These are phyloP conservation scores for Netelia melanura DNA, from an alignment of 2,888 invertebrate genomes.

Conservation along the genomic window DNA sequence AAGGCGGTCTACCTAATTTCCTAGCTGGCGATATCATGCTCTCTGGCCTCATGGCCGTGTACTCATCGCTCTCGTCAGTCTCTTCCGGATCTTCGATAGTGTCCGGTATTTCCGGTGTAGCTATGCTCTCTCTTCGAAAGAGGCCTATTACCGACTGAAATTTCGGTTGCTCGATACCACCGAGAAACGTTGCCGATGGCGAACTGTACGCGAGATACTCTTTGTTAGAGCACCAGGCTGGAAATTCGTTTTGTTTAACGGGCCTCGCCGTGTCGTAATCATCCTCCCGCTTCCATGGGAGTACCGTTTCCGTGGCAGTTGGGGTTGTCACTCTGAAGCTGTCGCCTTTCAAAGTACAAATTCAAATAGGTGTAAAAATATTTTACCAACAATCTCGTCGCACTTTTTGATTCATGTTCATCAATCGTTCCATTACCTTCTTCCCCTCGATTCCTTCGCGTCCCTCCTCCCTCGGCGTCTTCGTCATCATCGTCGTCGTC, in stretches of 20 bases:
- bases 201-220: constrained; percentile 97
- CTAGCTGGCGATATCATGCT: constrained; percentile 84
- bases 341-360: constrained; percentile 84
- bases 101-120: constrained; percentile 89
- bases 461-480: constrained; percentile 61
- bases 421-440: constrained; percentile 62
- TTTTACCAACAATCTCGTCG: neutral
- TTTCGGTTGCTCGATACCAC: constrained; percentile 95
- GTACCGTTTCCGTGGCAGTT: constrained; percentile 94
- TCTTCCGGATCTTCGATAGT: constrained; percentile 85
- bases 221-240: constrained; percentile 97
- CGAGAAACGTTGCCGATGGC: constrained; percentile 95
- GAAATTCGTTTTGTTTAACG: constrained; percentile 94
- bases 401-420: neutral
- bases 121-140: constrained; percentile 93
- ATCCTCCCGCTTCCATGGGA: constrained; percentile 96
- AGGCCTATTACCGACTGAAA: constrained; percentile 95
- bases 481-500: constrained; percentile 68
- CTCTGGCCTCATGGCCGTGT: constrained; percentile 86
- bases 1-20: constrained; percentile 70
- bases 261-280: constrained; percentile 89
- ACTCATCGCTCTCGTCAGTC: constrained; percentile 87
- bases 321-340: constrained; percentile 93
- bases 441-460: constrained; percentile 66
- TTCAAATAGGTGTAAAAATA: neutral